Evolutionary conservation across 2,113 vertebrate species (phyloP).

Genomic region (Dendropsophus ebraccatus): DNA sequence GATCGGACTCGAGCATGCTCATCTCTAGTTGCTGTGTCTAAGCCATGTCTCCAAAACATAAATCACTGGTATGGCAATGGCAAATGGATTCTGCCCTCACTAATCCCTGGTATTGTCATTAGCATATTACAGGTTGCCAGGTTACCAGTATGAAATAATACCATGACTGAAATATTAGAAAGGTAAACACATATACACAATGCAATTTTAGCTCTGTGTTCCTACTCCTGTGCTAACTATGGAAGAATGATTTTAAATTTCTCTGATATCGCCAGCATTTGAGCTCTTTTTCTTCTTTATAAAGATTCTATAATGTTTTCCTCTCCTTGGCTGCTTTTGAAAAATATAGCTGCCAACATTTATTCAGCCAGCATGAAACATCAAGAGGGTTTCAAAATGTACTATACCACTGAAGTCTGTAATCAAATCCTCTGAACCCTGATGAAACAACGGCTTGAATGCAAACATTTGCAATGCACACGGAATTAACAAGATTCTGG

Average conservation of each 20-base stretch:
- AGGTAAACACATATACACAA: not conserved
- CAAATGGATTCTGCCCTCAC: not conserved
- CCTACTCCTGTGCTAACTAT: not conserved
- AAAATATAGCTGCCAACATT: constrained; percentile 43
- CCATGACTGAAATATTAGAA: not conserved
- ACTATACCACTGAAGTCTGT: constrained; percentile 27
- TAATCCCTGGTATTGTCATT: not conserved
- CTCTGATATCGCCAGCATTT: not conserved
- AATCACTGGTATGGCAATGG: not conserved
- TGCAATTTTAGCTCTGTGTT: not conserved
- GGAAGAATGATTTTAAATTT: not conserved
- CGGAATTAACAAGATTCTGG: constrained; percentile 25
- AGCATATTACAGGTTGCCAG: not conserved
- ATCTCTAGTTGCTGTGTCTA: too few relatives aligned
- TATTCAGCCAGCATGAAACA: constrained; percentile 45
- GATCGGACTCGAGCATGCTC: too few relatives aligned
- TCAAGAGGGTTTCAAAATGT: constrained; percentile 43
- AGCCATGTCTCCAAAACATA: too few relatives aligned
- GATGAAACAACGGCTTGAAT: constrained; percentile 45
- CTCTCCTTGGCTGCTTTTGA: constrained; percentile 31
- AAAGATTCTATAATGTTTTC: constrained; percentile 13
- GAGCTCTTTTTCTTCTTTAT: not conserved
- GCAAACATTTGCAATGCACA: constrained; percentile 25
- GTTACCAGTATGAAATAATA: not conserved
- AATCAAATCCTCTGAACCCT: constrained; percentile 47